Base-by-base conservation (phyloP, 2,888 invertebrate genomes). In the Cacoxenus indagator region DNA sequence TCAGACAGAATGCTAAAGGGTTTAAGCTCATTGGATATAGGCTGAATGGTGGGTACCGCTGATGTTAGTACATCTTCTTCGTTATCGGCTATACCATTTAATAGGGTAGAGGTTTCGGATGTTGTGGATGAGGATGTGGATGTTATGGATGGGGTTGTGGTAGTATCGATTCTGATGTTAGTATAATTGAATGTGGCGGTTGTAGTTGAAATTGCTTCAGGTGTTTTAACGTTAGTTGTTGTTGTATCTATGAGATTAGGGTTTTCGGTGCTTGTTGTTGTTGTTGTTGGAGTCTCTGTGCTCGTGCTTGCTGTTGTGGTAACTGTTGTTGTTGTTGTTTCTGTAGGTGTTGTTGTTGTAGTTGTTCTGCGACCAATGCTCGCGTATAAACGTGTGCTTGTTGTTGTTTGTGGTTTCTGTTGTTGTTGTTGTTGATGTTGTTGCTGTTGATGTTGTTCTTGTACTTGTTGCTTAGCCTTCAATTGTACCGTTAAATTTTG, bases 401-500 rank as follows among this genome's bases (percentile, higher is more conserved):
- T 81, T 76, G 76, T 81, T 68, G 75, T 78, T 73, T 71, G 73
- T 73, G 76, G 59, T 72, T 76, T 76, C 79, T 78, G 83, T 66
- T 66, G 71, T 57, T 57, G 62, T 75, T 72, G 77, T 78, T 73
- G 76, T 81, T 73, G 70, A 71, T 73, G 75, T 55, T 70, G 75
- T 76, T 83, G 78, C 84, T 86, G 82, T 87, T 74, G n/a, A n/a
- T n/a, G n/a, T n/a, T n/a, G n/a, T n/a, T n/a, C n/a, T n/a, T n/a
- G n/a, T n/a, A n/a, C n/a, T n/a, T n/a, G 82, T 84, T 82, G 76
- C 75, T 81, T 69, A 73, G 79, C 79, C 75, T 75, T 77, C 75
- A 74, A 77, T 75, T 85, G 86, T 86, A 87, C 85, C 87, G 84
- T 87, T 75, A 86, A 82, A 80, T 84, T 85, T 73, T 85, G 78